phyloP scores from a whole-genome alignment of 1,140 invertebrate genomes.

The Maniola jurtina region DNA sequence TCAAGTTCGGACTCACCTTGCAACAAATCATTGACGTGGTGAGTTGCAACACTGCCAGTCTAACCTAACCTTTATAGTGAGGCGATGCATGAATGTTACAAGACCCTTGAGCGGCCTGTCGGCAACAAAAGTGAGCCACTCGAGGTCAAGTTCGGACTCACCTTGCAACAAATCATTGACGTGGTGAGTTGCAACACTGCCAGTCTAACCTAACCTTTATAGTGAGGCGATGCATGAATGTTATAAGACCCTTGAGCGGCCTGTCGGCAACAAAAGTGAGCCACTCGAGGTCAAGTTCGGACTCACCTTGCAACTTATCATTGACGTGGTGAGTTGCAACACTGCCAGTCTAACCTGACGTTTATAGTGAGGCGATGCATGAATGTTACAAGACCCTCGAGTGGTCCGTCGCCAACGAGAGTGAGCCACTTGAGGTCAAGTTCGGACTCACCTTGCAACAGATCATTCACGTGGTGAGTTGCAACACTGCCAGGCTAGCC shows the following conservation, averaged over 20 bases:
- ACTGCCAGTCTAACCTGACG: background rate
- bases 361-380: background rate
- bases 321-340: too few relatives aligned
- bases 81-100: constrained; percentile 81
- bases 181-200: constrained; percentile 86
- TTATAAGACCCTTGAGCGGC: too few relatives aligned
- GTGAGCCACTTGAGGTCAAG: constrained; percentile 93
- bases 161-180: constrained; percentile 99
- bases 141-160: constrained; percentile 96
- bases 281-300: too few relatives aligned
- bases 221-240: too few relatives aligned
- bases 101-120: constrained; percentile 96
- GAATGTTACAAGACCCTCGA: constrained; percentile 93
- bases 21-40: constrained; percentile 99
- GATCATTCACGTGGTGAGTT: constrained; percentile 98
- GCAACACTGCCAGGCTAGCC: too few relatives aligned
- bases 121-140: constrained; percentile 96
- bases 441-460: constrained; percentile 98
- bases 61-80: background rate
- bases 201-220: too few relatives aligned
- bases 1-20: constrained; percentile 96
- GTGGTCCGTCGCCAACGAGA: constrained; percentile 96
- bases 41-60: constrained; percentile 72
- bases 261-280: too few relatives aligned
- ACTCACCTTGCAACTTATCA: too few relatives aligned